Evolutionary conservation across 2,113 vertebrate species (phyloP).

Genomic region (Rhegmatorhina hoffmannsi): DNA sequence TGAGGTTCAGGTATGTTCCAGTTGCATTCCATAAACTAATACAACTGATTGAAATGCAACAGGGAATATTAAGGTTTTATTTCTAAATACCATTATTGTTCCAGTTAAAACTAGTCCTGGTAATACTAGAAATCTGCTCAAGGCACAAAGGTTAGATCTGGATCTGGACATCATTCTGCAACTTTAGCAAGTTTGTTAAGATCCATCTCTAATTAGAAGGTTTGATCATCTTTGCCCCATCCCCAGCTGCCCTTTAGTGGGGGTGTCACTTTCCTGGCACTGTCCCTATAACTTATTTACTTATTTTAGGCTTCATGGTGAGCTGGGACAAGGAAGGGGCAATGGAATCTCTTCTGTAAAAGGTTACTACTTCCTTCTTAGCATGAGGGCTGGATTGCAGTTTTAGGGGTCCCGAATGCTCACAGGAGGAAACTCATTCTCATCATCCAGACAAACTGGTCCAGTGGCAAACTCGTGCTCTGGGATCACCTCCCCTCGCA

Average conservation of each 20-base stretch:
- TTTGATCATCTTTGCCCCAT: neutral
- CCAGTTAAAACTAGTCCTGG: neutral
- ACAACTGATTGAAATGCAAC: neutral
- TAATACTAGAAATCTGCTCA: neutral
- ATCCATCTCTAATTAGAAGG: neutral
- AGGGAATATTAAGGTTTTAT: neutral
- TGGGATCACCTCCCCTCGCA: constrained; percentile 90
- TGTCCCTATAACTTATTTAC: constrained; percentile 17
- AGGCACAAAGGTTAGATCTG: constrained; percentile 24
- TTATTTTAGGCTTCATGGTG: neutral
- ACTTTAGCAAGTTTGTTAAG: neutral
- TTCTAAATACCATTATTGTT: constrained; percentile 3
- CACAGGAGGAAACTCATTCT: constrained; percentile 93
- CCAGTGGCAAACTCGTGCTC: constrained; percentile 92
- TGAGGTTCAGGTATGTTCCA: constrained; percentile 10
- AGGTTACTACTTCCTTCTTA: constrained; percentile 32
- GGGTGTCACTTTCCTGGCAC: neutral
- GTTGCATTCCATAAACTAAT: neutral
- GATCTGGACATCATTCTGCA: neutral
- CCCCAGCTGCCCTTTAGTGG: neutral
- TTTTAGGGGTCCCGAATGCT: constrained; percentile 85
- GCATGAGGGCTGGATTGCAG: constrained; percentile 9
- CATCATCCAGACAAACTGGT: constrained; percentile 91
- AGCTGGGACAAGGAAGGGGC: constrained; percentile 14
- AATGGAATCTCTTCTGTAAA: constrained; percentile 1